Conservation (phyloP, 2,888 invertebrate species). For the Chrysolina americana region DNA sequence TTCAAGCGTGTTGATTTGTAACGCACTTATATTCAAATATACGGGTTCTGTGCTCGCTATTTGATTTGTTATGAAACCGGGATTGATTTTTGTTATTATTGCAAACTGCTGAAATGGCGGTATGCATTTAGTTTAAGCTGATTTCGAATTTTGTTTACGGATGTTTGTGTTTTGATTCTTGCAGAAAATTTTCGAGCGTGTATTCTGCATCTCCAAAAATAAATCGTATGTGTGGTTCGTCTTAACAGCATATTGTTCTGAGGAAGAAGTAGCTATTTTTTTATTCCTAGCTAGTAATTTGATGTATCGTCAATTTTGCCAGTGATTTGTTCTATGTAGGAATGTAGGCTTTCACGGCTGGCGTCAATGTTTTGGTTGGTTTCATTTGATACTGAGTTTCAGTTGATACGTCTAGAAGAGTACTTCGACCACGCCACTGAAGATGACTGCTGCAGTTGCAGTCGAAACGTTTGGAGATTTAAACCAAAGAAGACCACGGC, state of each 20-base stretch:
- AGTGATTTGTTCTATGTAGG: too few relatives aligned
- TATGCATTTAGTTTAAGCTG: background rate
- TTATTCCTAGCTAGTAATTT: too few relatives aligned
- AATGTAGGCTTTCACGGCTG: too few relatives aligned
- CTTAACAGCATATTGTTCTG: background rate
- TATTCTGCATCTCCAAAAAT: background rate
- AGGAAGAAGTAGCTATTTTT: background rate
- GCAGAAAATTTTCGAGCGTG: background rate
- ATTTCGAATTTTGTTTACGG: slow-evolving; percentile 9
- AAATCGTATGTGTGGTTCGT: too few relatives aligned
- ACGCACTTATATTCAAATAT: background rate
- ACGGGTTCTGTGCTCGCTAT: background rate
- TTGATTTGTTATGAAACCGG: background rate
- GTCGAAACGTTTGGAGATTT: too few relatives aligned
- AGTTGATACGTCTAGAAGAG: too few relatives aligned
- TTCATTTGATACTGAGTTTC: too few relatives aligned
- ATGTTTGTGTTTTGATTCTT: slow-evolving; percentile 6
- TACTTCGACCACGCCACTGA: too few relatives aligned
- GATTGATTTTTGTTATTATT: slow-evolving; percentile 11
- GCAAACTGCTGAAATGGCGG: background rate
- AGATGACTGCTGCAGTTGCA: too few relatives aligned
- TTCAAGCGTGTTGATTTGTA: background rate
- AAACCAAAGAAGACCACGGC: too few relatives aligned
- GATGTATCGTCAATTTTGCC: too few relatives aligned
- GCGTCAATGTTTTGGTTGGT: too few relatives aligned